Conservation (phyloP, 2,888 invertebrate species). For the Megalurothrips usitatus region DNA sequence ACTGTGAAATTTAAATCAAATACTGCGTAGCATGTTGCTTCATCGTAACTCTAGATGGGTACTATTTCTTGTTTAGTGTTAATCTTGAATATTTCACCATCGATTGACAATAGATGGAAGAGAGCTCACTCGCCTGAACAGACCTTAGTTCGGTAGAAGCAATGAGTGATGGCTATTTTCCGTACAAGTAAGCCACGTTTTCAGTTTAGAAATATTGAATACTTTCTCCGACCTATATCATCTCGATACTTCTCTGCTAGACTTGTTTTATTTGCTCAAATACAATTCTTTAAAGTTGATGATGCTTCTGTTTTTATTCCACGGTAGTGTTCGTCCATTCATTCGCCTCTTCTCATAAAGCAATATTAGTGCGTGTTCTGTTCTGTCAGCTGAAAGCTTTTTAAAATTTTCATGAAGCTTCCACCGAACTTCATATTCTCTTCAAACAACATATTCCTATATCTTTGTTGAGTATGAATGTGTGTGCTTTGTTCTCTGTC, state of each 20-base stretch:
- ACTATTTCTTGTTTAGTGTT: too few relatives aligned
- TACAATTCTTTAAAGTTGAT: neutral
- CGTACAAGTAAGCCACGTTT: too few relatives aligned
- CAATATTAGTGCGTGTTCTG: neutral
- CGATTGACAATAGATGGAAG: too few relatives aligned
- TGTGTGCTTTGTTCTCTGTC: too few relatives aligned
- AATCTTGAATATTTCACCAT: too few relatives aligned
- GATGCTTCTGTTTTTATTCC: neutral
- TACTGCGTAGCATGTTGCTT: neutral
- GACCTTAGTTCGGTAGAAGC: too few relatives aligned
- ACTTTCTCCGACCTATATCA: neutral
- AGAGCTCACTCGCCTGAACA: too few relatives aligned
- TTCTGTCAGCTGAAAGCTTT: neutral
- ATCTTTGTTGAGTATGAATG: too few relatives aligned
- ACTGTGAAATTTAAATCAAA: neutral
- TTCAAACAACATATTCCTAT: too few relatives aligned
- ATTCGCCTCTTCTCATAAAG: neutral
- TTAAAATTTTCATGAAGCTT: too few relatives aligned
- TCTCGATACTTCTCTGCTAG: neutral
- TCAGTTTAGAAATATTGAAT: neutral
- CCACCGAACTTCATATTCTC: too few relatives aligned
- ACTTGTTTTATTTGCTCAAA: neutral
- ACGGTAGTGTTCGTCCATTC: neutral
- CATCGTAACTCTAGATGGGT: neutral
- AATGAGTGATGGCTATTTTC: too few relatives aligned